phyloP scores from a whole-genome alignment of 1,140 invertebrate species.

The Caenorhabditis tropicalis region DNA sequence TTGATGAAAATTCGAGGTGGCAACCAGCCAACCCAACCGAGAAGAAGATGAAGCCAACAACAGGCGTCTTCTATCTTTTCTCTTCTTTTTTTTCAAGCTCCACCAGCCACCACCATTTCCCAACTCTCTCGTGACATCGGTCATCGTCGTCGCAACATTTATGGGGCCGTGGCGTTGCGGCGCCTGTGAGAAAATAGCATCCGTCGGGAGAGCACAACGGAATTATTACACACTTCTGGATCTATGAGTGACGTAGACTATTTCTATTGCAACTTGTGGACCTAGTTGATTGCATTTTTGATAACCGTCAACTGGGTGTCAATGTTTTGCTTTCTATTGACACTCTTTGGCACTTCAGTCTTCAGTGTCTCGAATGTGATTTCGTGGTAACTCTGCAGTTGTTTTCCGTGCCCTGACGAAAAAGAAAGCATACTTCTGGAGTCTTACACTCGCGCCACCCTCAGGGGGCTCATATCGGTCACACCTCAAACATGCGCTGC shows the following conservation, averaged over 20 bases:
- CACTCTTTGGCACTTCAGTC: not conserved
- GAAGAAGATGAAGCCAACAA: constrained; percentile 16
- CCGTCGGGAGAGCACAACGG: constrained; percentile 26
- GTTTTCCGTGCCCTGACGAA: not conserved
- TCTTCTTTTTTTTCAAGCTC: not conserved
- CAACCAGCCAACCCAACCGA: constrained; percentile 13
- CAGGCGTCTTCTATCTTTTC: constrained; percentile 3
- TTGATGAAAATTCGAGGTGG: constrained; percentile 43
- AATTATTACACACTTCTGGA: constrained; percentile 35
- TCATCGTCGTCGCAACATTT: constrained; percentile 38
- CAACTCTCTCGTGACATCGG: constrained; percentile 31
- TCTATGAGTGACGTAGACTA: not conserved
- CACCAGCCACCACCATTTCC: not conserved
- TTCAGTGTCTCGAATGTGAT: not conserved
- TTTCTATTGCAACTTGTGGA: constrained; percentile 24
- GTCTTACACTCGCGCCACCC: constrained; percentile 15
- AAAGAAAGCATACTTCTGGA: not conserved
- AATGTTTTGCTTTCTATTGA: not conserved
- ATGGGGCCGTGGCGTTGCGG: constrained; percentile 38
- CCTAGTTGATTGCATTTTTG: not conserved
- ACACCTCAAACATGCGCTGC: constrained; percentile 34
- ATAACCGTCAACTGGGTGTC: not conserved
- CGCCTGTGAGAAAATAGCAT: constrained; percentile 38
- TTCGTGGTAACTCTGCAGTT: not conserved
- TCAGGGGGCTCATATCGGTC: constrained; percentile 40